phyloP scores from a whole-genome alignment of 2,888 invertebrate genomes.

The Epirrhoe alternata region DNA sequence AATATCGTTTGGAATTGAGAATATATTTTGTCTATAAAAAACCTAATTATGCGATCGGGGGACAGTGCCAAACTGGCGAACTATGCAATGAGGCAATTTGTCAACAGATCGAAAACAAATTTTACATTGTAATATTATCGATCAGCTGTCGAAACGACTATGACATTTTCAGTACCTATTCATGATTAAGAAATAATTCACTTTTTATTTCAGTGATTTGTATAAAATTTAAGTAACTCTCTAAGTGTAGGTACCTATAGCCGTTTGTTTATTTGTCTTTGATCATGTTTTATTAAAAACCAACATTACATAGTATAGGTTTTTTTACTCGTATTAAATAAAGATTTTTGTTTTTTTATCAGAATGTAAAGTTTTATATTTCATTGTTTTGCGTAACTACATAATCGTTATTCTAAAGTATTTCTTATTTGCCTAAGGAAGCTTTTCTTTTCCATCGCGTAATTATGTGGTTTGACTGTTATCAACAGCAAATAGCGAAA shows the following conservation, averaged over 20 bases:
- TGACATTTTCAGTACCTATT: neutral
- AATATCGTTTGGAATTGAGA: conserved; percentile 71
- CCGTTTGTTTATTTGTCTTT: too few species aligned
- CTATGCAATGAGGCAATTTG: conserved; percentile 53
- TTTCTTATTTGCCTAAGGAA: neutral
- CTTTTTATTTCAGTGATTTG: neutral
- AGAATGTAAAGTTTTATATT: too few species aligned
- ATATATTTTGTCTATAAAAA: conserved; percentile 51
- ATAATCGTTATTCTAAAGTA: too few species aligned
- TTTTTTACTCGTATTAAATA: too few species aligned
- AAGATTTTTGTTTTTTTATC: too few species aligned
- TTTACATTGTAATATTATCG: conserved; percentile 34
- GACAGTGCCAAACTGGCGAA: conserved; percentile 22
- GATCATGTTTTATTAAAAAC: too few species aligned
- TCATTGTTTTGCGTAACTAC: too few species aligned
- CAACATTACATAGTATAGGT: too few species aligned
- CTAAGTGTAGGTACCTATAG: too few species aligned
- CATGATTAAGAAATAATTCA: neutral
- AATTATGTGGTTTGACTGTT: neutral
- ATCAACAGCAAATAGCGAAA: conserved; percentile 1
- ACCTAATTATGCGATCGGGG: conserved; percentile 41
- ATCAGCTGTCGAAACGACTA: conserved; percentile 1
- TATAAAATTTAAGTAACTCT: too few species aligned
- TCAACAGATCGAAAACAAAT: conserved; percentile 49
- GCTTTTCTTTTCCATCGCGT: neutral